phyloP scores from a whole-genome alignment of 2,797 vertebrate genomes.

The Fringilla coelebs region DNA sequence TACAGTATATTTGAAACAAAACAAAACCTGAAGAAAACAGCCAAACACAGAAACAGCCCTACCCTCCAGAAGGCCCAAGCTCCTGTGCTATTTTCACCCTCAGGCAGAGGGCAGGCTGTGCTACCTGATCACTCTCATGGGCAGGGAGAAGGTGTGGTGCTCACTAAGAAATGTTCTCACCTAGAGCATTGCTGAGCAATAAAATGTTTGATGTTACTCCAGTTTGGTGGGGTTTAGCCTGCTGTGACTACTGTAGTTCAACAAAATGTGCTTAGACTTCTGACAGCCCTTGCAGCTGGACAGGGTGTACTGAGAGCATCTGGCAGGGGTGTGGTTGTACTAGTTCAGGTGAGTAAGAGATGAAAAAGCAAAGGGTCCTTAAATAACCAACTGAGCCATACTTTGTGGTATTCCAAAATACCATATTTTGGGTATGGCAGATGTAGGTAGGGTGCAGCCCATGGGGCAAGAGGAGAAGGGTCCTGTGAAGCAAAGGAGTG shows the following conservation, averaged over 20 bases:
- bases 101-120: neutral
- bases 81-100: neutral
- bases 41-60: neutral
- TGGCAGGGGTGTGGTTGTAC: neutral
- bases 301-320: neutral
- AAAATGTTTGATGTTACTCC: neutral
- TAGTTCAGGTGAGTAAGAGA: neutral
- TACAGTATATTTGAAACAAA: neutral
- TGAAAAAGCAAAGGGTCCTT: neutral
- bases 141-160: neutral
- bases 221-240: neutral
- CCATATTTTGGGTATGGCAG: neutral
- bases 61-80: accelerated
- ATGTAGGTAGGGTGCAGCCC: neutral
- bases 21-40: neutral
- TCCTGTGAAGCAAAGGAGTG: neutral
- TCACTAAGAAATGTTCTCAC: neutral
- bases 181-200: neutral
- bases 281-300: accelerated
- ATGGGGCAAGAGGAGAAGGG: neutral
- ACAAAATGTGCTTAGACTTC: neutral
- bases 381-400: neutral
- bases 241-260: neutral
- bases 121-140: accelerated
- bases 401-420: neutral